These are phyloP conservation scores for Melanchra persicariae DNA, from an alignment of 2,888 invertebrate species.

Conservation along the genomic window DNA sequence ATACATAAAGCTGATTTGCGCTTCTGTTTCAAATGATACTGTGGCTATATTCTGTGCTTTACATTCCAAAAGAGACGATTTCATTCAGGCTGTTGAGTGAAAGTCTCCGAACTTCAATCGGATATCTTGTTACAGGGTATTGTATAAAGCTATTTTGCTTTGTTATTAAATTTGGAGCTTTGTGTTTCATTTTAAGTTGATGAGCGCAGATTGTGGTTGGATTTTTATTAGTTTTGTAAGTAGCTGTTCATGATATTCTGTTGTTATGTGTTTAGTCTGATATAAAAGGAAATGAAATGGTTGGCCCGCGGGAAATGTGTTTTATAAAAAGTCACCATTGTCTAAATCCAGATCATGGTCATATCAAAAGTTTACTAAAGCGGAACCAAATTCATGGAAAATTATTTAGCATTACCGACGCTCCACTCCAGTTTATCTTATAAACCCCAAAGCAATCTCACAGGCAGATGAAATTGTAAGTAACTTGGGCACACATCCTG, in stretches of 20 bases:
- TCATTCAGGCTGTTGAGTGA: constrained; percentile 58
- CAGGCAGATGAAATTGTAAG: constrained; percentile 42
- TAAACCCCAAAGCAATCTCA: not conserved
- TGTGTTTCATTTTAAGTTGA: constrained; percentile 15
- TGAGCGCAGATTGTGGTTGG: not conserved
- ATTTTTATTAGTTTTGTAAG: constrained; percentile 10
- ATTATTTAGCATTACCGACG: too few relatives aligned
- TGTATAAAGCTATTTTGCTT: constrained; percentile 52
- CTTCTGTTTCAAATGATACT: constrained; percentile 6
- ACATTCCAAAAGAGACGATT: constrained; percentile 54
- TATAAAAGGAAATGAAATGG: too few relatives aligned
- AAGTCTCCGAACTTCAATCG: constrained; percentile 55
- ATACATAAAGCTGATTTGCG: not conserved
- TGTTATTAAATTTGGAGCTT: constrained; percentile 52
- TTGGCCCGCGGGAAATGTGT: not conserved
- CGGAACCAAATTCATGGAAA: not conserved
- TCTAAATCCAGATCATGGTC: too few relatives aligned
- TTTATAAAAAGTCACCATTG: not conserved
- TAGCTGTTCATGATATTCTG: not conserved
- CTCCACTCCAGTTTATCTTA: not conserved
- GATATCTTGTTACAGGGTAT: constrained; percentile 52
- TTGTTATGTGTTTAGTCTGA: too few relatives aligned
- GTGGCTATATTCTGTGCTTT: constrained; percentile 24
- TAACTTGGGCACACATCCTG: constrained; percentile 47
- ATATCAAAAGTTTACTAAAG: not conserved